Evolutionary conservation across 2,113 vertebrate genomes (phyloP).

Genomic region (Megaceryle torquata): DNA sequence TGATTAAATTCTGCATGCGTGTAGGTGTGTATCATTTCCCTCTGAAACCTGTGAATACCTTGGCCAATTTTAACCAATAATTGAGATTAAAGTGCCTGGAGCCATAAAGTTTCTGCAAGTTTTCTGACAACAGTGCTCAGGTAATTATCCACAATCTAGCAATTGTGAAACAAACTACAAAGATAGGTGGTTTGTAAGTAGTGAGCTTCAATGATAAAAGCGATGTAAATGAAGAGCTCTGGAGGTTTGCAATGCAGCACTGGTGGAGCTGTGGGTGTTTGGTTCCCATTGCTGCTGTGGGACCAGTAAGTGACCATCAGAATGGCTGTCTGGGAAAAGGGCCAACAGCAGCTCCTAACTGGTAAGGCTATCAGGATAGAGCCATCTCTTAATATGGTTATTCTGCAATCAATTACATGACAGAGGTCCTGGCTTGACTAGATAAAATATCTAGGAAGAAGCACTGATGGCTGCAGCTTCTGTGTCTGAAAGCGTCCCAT

Average conservation of each 20-base stretch:
- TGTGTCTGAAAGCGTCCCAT: fast-evolving
- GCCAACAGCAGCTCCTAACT: neutral
- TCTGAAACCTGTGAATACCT: neutral
- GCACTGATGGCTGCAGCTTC: fast-evolving
- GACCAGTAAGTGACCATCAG: neutral
- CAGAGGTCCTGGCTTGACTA: neutral
- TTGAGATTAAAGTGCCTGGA: neutral
- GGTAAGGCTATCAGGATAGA: neutral
- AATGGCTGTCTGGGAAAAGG: neutral
- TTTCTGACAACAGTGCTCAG: neutral
- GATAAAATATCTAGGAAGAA: neutral
- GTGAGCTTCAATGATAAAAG: neutral
- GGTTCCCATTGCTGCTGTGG: neutral
- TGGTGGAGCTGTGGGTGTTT: neutral
- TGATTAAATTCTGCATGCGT: neutral
- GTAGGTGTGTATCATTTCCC: neutral
- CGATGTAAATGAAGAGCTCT: neutral
- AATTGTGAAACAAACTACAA: neutral
- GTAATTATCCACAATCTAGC: neutral
- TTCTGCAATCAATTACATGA: neutral
- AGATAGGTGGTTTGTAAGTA: neutral
- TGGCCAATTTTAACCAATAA: neutral
- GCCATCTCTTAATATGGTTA: fast-evolving
- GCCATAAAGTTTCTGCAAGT: neutral
- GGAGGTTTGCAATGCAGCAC: neutral